These are phyloP conservation scores for Magallana angulata DNA, from an alignment of 1,140 invertebrate genomes.

Conservation along the genomic window DNA sequence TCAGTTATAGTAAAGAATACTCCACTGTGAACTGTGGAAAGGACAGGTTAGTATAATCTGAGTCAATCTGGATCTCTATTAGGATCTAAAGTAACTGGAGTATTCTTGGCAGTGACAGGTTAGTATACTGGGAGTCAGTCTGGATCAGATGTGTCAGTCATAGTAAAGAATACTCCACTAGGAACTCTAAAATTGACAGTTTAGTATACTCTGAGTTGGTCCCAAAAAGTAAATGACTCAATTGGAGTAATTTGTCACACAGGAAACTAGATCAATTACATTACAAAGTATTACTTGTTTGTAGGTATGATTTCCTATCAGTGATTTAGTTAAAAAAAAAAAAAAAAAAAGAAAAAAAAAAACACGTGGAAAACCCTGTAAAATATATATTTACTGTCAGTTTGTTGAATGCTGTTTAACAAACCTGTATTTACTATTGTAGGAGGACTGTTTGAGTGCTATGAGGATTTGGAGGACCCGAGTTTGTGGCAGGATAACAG, in stretches of 20 bases:
- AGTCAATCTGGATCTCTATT: no score
- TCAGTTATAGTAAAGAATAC: constrained; percentile 87
- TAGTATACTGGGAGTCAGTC: no score
- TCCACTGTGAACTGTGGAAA: constrained; percentile 82
- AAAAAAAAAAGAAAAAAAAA: not conserved
- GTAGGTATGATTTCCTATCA: not conserved
- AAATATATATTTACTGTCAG: not conserved
- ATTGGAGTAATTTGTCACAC: no score
- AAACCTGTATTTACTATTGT: constrained; percentile 32
- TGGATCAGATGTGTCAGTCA: no score
- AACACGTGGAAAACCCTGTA: not conserved
- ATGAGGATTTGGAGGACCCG: constrained; percentile 88
- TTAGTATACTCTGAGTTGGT: no score
- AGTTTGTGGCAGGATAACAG: constrained; percentile 89
- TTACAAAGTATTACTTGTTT: no score
- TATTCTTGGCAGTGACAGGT: no score
- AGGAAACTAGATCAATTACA: no score
- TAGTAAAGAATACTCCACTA: no score
- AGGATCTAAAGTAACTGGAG: no score
- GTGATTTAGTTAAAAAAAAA: not conserved
- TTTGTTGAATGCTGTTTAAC: not conserved
- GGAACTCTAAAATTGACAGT: no score
- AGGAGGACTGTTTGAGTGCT: constrained; percentile 92
- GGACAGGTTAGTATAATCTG: constrained; percentile 82
- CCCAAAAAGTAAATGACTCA: no score